These are phyloP conservation scores for Emydura subglobosa DNA, from an alignment of 2,113 vertebrate species.

Conservation along the genomic window DNA sequence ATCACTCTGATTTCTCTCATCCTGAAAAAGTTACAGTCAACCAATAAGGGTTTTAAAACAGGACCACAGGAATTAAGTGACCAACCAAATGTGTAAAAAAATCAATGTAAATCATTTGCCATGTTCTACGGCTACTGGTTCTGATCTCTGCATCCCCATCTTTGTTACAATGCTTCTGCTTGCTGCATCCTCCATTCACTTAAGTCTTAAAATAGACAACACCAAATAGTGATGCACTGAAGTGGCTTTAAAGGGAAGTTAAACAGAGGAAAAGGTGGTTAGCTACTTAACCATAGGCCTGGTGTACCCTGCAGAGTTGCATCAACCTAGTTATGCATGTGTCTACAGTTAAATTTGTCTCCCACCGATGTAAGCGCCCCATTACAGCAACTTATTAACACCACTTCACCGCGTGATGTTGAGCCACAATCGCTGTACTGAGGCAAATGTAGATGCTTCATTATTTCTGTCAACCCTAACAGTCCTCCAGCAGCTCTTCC, in stretches of 20 bases:
- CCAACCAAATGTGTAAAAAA: background rate
- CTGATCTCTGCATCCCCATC: background rate
- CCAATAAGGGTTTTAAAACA: background rate
- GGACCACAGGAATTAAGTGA: background rate
- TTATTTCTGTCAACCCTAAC: no score
- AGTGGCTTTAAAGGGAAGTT: background rate
- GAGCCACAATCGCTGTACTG: no score
- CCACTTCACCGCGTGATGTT: no score
- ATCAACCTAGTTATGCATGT: no score
- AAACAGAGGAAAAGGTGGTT: background rate
- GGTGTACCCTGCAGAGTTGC: no score
- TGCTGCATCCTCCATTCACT: background rate
- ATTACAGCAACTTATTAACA: no score
- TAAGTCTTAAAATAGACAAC: background rate
- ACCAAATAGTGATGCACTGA: background rate
- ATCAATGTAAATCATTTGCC: background rate
- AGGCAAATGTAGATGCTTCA: no score
- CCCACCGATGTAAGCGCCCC: no score
- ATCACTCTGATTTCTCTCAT: background rate
- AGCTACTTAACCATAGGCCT: background rate
- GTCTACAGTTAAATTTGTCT: no score
- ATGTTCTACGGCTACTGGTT: background rate
- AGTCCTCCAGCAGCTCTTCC: no score
- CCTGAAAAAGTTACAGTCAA: background rate
- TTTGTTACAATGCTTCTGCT: background rate